Base-by-base conservation (phyloP, 2,113 vertebrate species). In the Fulica atra region DNA sequence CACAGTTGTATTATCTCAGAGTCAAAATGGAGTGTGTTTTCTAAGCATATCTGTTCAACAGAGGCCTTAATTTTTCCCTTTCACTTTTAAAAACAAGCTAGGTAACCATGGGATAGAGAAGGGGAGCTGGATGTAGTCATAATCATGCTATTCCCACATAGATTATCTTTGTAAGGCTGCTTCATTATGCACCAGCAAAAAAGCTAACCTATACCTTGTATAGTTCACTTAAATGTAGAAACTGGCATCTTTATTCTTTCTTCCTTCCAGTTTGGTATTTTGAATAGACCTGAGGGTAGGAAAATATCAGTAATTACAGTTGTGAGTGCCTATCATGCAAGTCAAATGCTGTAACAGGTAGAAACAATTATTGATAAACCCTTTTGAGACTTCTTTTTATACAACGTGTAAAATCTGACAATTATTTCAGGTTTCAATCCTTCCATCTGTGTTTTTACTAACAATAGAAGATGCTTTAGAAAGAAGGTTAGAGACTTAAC, bases 111-210 rank as follows among this genome's bases (percentile, higher is more conserved):
- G 61, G 56, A 46, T 38, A 46, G 14, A 70, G 21, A 46, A 54
- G 8, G 15, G 8, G 9, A 16, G 5, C 24, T 89, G 35, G 7
- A 36, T 35, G 13, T 46, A 82, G 29, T 28, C 3, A 23, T 44
- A 28, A 6, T 36, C 10, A 0, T 33, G 59, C 38, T 44, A 23
- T 53, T 84, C 11, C 46, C 17, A 19, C 6, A 10, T 7, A 1
- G n/a, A 6, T 46, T 59, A 13, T 40, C 38, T 23, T 5, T 51
- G 35, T 36, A 24, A 51, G 35, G n/a, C n/a, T 57, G 9, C 40
- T 78, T 38, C 0, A 0, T 66, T 59, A 50, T 1, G 7, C 19
- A 24, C 61, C n/a, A 70, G 36, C 13, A 48, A 64, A 64, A 78
- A 59, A 6, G 4, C 9, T 61, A 9, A 35, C 25, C 16, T 69